These are phyloP conservation scores for Syrphus vitripennis DNA, from an alignment of 2,888 invertebrate species.

Conservation along the genomic window DNA sequence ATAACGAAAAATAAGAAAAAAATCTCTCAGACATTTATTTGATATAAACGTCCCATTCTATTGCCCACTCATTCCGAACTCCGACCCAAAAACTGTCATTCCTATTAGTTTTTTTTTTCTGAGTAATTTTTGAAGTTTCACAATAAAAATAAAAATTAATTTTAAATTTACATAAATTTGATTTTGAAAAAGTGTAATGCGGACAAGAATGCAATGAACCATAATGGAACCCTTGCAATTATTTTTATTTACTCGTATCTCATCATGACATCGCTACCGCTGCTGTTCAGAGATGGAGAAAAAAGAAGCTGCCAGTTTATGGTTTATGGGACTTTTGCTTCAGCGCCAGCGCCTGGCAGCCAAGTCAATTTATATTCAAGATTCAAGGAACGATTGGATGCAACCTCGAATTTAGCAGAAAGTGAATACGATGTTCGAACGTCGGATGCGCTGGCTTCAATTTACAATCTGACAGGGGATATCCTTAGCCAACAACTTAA, in stretches of 20 bases:
- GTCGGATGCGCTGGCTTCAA: constrained; percentile 8
- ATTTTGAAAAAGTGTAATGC: constrained; percentile 31
- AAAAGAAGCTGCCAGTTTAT: neutral
- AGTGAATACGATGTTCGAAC: constrained; percentile 35
- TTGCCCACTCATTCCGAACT: neutral
- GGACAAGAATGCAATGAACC: constrained; percentile 62
- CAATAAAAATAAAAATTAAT: constrained; percentile 50
- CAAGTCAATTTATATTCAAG: constrained; percentile 32
- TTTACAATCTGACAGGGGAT: constrained; percentile 30
- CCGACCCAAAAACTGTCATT: constrained; percentile 34
- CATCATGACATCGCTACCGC: constrained; percentile 39
- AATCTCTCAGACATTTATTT: constrained; percentile 45
- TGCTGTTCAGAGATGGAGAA: neutral
- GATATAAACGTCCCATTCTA: constrained; percentile 7
- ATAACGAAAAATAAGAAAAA: constrained; percentile 18
- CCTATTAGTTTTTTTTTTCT: constrained; percentile 13
- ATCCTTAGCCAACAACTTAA: constrained; percentile 32
- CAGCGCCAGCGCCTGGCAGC: neutral
- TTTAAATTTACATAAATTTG: constrained; percentile 48
- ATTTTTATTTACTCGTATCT: constrained; percentile 59
- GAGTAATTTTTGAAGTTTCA: constrained; percentile 44
- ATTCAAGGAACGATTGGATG: constrained; percentile 45
- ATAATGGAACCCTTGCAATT: constrained; percentile 56
- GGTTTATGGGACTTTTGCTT: neutral
- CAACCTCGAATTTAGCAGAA: constrained; percentile 37